A percentile compares a stretch with the other conserved stretches of the same genome.
phyloP scores from a whole-genome alignment of 2,888 invertebrate genomes.

The Ennomos fuscantarius region DNA sequence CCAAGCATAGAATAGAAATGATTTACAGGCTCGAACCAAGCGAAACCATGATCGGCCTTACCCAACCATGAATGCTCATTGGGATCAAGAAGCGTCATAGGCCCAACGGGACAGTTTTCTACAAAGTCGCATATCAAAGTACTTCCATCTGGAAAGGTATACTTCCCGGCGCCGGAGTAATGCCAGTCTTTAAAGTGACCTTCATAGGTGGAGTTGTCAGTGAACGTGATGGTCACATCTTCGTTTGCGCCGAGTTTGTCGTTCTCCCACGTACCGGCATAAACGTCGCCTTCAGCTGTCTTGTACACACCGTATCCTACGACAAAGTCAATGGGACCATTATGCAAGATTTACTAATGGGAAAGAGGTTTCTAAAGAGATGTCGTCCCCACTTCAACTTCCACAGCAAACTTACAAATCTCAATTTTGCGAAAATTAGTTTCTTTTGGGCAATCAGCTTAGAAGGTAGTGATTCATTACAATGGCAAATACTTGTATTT shows the following conservation, averaged over 20 bases:
- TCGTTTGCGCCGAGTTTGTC: slow-evolving; percentile 75
- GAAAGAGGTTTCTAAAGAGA: too few relatives aligned
- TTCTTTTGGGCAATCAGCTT: too few relatives aligned
- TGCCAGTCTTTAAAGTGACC: slow-evolving; percentile 78
- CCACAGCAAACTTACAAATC: too few relatives aligned
- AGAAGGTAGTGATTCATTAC: too few relatives aligned
- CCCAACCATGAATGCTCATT: slow-evolving; percentile 84
- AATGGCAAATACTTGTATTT: too few relatives aligned
- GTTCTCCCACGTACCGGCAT: slow-evolving; percentile 83
- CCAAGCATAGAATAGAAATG: slow-evolving; percentile 71
- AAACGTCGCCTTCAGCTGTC: slow-evolving; percentile 85
- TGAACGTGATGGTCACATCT: slow-evolving; percentile 66
- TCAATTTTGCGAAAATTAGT: too few relatives aligned
- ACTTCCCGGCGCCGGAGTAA: slow-evolving; percentile 78
- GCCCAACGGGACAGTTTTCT: slow-evolving; percentile 79
- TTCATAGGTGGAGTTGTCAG: slow-evolving; percentile 77
- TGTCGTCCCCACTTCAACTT: too few relatives aligned
- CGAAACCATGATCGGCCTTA: slow-evolving; percentile 65
- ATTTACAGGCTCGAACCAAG: slow-evolving; percentile 72
- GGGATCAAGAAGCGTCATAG: slow-evolving; percentile 75
- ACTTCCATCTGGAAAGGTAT: slow-evolving; percentile 80
- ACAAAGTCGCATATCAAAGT: slow-evolving; percentile 74
- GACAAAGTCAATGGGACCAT: slow-evolving; percentile 9
- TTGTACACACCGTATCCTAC: slow-evolving; percentile 82
- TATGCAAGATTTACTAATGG: too few relatives aligned